phyloP scores from a whole-genome alignment of 2,113 vertebrate genomes.

The Rallus limicola region DNA sequence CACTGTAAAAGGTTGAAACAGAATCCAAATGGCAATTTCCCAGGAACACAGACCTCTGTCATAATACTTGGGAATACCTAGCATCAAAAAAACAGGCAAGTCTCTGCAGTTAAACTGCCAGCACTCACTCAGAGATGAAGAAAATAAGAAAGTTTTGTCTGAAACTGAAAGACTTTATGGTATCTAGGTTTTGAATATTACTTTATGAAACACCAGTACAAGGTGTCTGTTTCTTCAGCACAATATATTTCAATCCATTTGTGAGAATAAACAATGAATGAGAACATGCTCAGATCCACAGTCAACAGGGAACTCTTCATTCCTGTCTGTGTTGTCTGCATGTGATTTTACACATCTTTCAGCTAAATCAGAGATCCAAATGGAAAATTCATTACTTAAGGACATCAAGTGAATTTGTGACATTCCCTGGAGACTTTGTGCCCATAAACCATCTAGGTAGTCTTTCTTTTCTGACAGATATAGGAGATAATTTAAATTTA shows the following conservation, averaged over 20 bases:
- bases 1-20: not conserved
- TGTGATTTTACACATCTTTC: not conserved
- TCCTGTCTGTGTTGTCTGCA: not conserved
- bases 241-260: not conserved
- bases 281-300: not conserved
- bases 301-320: not conserved
- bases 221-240: not conserved
- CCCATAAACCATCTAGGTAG: conserved; percentile 51
- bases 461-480: conserved; percentile 57
- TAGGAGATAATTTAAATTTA: conserved; percentile 62
- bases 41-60: not conserved
- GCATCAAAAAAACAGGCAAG: not conserved
- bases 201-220: not conserved
- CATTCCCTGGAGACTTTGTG: conserved; percentile 34
- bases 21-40: not conserved
- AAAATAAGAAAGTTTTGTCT: not conserved
- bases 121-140: not conserved
- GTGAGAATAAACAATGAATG: not conserved
- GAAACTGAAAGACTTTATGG: not conserved
- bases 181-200: not conserved
- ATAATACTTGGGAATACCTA: not conserved
- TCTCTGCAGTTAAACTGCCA: not conserved
- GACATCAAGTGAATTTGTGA: conserved; percentile 61
- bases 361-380: conserved; percentile 34
- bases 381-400: conserved; percentile 36